phyloP scores from a whole-genome alignment of 2,113 vertebrate genomes.

The Serinus canaria region DNA sequence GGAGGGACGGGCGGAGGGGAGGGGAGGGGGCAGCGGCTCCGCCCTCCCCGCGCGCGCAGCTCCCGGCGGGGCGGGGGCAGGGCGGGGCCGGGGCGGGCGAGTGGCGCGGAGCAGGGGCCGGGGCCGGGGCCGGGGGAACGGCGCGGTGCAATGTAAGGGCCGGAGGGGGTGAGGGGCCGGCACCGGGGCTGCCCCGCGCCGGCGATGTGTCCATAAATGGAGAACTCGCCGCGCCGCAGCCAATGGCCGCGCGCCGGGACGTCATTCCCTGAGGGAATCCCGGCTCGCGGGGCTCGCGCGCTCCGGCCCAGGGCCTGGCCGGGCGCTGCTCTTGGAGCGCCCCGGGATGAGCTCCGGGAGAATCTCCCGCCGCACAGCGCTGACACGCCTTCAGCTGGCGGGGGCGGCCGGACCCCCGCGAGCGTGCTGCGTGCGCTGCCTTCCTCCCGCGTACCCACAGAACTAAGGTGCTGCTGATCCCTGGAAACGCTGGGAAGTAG shows the following conservation, averaged over 20 bases:
- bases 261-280: slow-evolving; percentile 19
- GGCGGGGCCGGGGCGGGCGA: too few relatives aligned
- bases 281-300: neutral
- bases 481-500: rapidly evolving
- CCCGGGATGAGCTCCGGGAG: neutral
- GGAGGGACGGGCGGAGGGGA: neutral
- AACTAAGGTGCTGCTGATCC: rapidly evolving
- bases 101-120: neutral
- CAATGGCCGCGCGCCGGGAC: neutral
- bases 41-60: neutral
- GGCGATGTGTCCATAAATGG: neutral
- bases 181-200: neutral
- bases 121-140: too few relatives aligned
- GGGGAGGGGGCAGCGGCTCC: neutral
- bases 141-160: too few relatives aligned
- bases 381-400: neutral
- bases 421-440: neutral
- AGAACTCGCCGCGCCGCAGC: neutral
- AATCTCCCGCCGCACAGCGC: neutral
- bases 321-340: neutral
- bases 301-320: neutral
- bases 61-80: neutral
- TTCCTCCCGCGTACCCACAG: neutral
- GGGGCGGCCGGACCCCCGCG: neutral
- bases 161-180: too few relatives aligned